Evolutionary conservation across 1,140 invertebrate genomes (phyloP), one percentile per base, ranked within the genome.

Genomic region (Akabosia matsudoensis): DNA sequence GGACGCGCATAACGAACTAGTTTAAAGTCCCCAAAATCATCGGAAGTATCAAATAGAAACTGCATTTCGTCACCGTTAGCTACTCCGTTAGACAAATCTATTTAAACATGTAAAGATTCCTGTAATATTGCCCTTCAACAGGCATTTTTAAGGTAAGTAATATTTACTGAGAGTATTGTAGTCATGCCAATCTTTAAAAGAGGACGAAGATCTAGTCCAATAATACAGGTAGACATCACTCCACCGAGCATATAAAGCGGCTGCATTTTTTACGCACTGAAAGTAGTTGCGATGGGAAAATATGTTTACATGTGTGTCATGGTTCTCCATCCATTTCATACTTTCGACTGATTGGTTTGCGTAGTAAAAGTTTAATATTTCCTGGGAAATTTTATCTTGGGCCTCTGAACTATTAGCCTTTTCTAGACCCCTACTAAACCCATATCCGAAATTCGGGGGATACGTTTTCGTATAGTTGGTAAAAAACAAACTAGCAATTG

Each of bases 201-300:
- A 30, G 61, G 61, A 30, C 13, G 7, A 24, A 28, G 22, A 10
- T 4, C 30, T 28, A 13, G 3, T 67, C 61, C 61, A 67, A n/a
- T 67, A 67, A n/a, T 67, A 67, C 2, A 67, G 28, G 30, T 67
- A 67, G 4, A 67, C n/a, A 4, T 67, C 61, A 31, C 26, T 67
- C 54, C 54, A 56, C 24, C 24, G 14, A n/a, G 13, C 54, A 56
- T 56, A 56, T 7, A 56, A 22, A n/a, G n/a, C n/a, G 7, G 61
- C 61, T 7, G 61, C 61, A 67, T 67, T 67, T 31, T 31, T 67
- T 7, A 67, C 61, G 22, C 61, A 67, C 30, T 67, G 61, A n/a
- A 16, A 67, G 30, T 67, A 30, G 22, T 67, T 67, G 7, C 61
- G 24, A 31, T 67, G 61, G 7, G 61, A 67, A n/a, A 30, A 67